phyloP scores from a whole-genome alignment of 35 echinoderm and acorn worm genomes.

The Ophiothrix spiculata region DNA sequence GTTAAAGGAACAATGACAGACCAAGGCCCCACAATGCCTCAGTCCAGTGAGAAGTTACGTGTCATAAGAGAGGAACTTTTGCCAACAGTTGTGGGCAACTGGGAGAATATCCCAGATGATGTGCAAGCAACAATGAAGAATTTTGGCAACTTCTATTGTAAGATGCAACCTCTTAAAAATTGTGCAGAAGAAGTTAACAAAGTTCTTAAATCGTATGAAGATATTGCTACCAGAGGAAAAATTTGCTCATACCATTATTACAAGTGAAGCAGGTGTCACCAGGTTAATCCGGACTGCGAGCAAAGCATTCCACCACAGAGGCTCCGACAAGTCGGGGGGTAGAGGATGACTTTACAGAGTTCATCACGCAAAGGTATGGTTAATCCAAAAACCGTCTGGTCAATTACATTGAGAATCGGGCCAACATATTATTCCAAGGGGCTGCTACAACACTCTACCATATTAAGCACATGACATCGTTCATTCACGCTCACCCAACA shows the following conservation, averaged over 20 bases:
- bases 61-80: not conserved
- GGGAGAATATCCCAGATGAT: not conserved
- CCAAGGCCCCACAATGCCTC: slow-evolving; percentile 47
- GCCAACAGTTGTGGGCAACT: not conserved
- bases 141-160: slow-evolving; percentile 40
- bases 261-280: slow-evolving; percentile 37
- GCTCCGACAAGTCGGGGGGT: slow-evolving; percentile 40
- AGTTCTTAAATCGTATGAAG: slow-evolving; percentile 39
- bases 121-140: not conserved
- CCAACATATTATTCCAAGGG: slow-evolving; percentile 59
- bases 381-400: slow-evolving; percentile 19
- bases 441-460: slow-evolving; percentile 43
- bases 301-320: slow-evolving; percentile 56
- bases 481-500: slow-evolving; percentile 26
- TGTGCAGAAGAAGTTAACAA: slow-evolving; percentile 45
- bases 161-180: slow-evolving; percentile 54
- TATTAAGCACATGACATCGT: slow-evolving; percentile 27
- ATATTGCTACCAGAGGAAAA: slow-evolving; percentile 34
- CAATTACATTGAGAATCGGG: slow-evolving; percentile 42
- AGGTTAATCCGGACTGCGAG: slow-evolving; percentile 43
- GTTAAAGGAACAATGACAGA: slow-evolving; percentile 39
- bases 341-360: slow-evolving; percentile 42
- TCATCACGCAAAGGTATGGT: not conserved
- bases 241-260: slow-evolving; percentile 16
- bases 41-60: slow-evolving; percentile 16